Percentiles rank a stretch among this genome's conserved stretches.
phyloP scores from a whole-genome alignment of 2,888 invertebrate species.

The Oscheius sp. region DNA sequence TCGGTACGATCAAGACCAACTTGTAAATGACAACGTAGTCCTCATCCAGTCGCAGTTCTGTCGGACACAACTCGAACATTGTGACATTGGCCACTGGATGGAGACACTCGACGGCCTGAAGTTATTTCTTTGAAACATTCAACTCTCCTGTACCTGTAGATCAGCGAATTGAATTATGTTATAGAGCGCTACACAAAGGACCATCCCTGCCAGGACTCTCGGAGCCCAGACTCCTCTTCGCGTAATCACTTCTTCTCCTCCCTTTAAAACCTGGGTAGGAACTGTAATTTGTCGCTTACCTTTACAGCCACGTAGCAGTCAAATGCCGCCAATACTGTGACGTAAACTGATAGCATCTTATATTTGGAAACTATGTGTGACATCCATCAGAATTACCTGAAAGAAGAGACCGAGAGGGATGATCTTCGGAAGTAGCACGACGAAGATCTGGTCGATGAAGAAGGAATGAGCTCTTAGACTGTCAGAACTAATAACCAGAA shows the following conservation, averaged over 20 bases:
- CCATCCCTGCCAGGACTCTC: slow-evolving; percentile 51
- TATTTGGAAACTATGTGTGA: slow-evolving; percentile 9
- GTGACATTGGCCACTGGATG: slow-evolving; percentile 51
- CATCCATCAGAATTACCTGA: slow-evolving; percentile 44
- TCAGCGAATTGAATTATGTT: slow-evolving; percentile 66
- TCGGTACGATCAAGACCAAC: slow-evolving; percentile 42
- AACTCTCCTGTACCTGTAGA: slow-evolving; percentile 49
- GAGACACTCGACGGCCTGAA: slow-evolving; percentile 56
- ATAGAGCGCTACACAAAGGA: slow-evolving; percentile 59
- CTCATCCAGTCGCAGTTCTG: slow-evolving; percentile 64
- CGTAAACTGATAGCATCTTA: slow-evolving; percentile 68
- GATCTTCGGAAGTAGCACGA: slow-evolving; percentile 63
- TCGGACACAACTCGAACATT: slow-evolving; percentile 65
- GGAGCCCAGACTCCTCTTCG: slow-evolving; percentile 52
- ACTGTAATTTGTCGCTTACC: slow-evolving; percentile 42
- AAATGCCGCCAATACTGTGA: slow-evolving; percentile 67
- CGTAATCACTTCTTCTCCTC: slow-evolving; percentile 23
- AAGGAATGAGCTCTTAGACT: slow-evolving; percentile 63
- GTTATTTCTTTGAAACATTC: neutral
- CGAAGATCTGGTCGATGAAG: slow-evolving; percentile 66
- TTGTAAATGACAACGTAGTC: slow-evolving; percentile 64
- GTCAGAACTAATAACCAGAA: slow-evolving; percentile 68
- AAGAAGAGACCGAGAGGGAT: slow-evolving; percentile 69
- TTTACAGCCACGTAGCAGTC: slow-evolving; percentile 64
- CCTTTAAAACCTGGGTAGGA: neutral